phyloP scores from a whole-genome alignment of 2,797 vertebrate species.

The Triplophysa bombifrons region DNA sequence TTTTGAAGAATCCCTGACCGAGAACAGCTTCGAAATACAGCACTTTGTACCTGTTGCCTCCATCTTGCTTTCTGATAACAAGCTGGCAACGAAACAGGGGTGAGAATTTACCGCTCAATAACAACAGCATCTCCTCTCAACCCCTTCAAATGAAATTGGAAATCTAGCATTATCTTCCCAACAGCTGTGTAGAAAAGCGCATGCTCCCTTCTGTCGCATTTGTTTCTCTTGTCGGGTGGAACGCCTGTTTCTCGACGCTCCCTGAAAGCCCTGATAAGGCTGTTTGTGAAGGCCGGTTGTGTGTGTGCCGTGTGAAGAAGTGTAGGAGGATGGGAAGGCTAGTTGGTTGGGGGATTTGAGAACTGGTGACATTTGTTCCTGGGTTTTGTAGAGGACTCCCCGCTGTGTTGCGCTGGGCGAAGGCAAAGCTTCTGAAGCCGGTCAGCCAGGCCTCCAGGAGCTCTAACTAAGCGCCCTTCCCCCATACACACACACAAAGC shows the following conservation, averaged over 20 bases:
- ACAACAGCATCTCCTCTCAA: slow-evolving; percentile 49
- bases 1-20: slow-evolving; percentile 54
- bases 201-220: slow-evolving; percentile 42
- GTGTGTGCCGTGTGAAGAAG: slow-evolving; percentile 39
- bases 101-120: slow-evolving; percentile 48
- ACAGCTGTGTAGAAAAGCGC: slow-evolving; percentile 53
- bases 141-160: slow-evolving; percentile 53
- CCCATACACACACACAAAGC: slow-evolving; percentile 40
- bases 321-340: slow-evolving; percentile 36
- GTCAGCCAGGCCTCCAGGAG: slow-evolving; percentile 57
- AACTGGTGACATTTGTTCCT: slow-evolving; percentile 59
- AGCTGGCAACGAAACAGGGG: slow-evolving; percentile 40
- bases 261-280: slow-evolving; percentile 46
- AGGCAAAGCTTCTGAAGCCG: slow-evolving; percentile 59
- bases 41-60: slow-evolving; percentile 59
- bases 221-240: slow-evolving; percentile 45
- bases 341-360: slow-evolving; percentile 29
- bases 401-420: slow-evolving; percentile 56
- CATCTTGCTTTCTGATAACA: slow-evolving; percentile 56
- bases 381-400: slow-evolving; percentile 63
- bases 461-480: slow-evolving; percentile 49
- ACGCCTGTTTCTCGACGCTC: slow-evolving; percentile 26
- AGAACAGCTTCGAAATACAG: slow-evolving; percentile 47
- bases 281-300: slow-evolving; percentile 43
- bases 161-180: slow-evolving; percentile 56